phyloP scores from a whole-genome alignment of 2,888 invertebrate genomes.

The Lasioglossum leucozonium region DNA sequence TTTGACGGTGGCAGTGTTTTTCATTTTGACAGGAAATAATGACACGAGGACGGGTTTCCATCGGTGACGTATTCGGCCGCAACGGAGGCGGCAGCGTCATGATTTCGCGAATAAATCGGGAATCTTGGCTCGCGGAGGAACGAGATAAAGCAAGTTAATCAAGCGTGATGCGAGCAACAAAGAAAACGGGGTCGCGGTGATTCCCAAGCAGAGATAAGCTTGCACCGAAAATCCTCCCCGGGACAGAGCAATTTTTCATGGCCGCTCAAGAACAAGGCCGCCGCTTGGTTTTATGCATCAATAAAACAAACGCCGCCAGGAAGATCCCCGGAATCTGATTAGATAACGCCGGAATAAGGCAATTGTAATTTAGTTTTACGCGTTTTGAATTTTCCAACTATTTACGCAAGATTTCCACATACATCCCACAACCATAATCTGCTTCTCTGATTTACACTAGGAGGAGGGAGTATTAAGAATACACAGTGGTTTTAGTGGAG shows the following conservation, averaged over 20 bases:
- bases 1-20: neutral
- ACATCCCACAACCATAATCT: neutral
- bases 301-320: conserved; percentile 27
- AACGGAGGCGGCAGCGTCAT: neutral
- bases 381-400: neutral
- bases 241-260: conserved; percentile 51
- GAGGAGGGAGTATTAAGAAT: neutral
- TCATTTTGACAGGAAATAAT: neutral
- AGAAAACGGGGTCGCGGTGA: conserved; percentile 43
- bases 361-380: neutral
- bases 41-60: neutral
- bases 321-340: neutral
- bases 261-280: conserved; percentile 25
- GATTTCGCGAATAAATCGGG: conserved; percentile 28
- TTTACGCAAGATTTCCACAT: neutral
- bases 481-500: neutral
- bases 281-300: conserved; percentile 39
- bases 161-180: conserved; percentile 46
- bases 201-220: conserved; percentile 31
- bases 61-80: neutral
- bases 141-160: conserved; percentile 49
- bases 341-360: conserved; percentile 10
- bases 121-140: conserved; percentile 7
- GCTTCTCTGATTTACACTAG: neutral
- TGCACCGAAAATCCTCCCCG: conserved; percentile 33